phyloP scores from a whole-genome alignment of 2,888 invertebrate genomes.

The Agriotes lineatus region DNA sequence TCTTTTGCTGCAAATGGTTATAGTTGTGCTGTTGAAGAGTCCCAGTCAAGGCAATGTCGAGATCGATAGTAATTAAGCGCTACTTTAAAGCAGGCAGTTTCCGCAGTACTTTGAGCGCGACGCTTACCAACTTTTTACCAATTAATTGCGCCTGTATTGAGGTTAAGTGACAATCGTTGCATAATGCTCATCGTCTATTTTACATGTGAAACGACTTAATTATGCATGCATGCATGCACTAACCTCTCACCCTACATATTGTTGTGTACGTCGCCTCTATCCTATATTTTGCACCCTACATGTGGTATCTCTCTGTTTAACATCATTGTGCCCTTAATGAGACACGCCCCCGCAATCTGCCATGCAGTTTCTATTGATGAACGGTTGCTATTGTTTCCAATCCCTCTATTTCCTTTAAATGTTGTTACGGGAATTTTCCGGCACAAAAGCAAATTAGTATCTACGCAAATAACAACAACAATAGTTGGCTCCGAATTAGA shows the following conservation, averaged over 20 bases:
- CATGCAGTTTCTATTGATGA: slow-evolving; percentile 39
- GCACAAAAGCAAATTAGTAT: too few relatives aligned
- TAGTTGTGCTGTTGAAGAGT: too few relatives aligned
- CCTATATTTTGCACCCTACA: slow-evolving; percentile 32
- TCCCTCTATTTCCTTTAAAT: slow-evolving; percentile 30
- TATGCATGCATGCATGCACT: slow-evolving; percentile 37
- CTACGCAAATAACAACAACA: too few relatives aligned
- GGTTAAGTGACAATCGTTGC: slow-evolving; percentile 28
- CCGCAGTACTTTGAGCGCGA: too few relatives aligned
- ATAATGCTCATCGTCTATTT: slow-evolving; percentile 36
- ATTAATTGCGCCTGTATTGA: not conserved
- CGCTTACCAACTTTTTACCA: too few relatives aligned
- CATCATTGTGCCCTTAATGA: slow-evolving; percentile 33
- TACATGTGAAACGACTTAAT: slow-evolving; percentile 46
- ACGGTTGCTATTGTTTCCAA: slow-evolving; percentile 30
- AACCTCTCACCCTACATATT: slow-evolving; percentile 35
- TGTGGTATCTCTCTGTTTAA: slow-evolving; percentile 41
- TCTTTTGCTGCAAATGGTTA: too few relatives aligned
- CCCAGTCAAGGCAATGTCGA: too few relatives aligned
- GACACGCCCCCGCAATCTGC: slow-evolving; percentile 48
- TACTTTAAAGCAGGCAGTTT: too few relatives aligned
- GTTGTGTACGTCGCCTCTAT: slow-evolving; percentile 29
- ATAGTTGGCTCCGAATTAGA: too few relatives aligned
- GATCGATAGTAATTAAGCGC: too few relatives aligned
- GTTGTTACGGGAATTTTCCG: slow-evolving; percentile 11